Conservation (phyloP, 2,797 vertebrate genomes). For the Malurus leucopterus region DNA sequence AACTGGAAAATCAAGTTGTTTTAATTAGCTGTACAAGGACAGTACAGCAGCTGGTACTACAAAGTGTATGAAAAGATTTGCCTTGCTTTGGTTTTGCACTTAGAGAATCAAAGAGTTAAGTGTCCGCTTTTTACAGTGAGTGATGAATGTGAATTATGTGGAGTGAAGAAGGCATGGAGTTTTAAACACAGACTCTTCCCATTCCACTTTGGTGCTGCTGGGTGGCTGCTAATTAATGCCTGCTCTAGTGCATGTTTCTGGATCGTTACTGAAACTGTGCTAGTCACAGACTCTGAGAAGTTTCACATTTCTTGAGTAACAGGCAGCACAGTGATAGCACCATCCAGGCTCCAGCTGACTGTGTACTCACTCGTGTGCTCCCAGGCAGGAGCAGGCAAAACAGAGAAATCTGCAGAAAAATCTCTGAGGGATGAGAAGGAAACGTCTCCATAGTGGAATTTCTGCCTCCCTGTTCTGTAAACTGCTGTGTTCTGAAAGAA, state of each 20-base stretch:
- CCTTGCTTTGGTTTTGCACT: not conserved
- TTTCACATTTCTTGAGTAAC: constrained; percentile 31
- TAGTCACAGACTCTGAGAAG: constrained; percentile 38
- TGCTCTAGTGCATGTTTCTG: constrained; percentile 27
- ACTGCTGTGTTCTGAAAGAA: not conserved
- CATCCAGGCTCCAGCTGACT: not conserved
- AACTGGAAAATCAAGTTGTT: constrained; percentile 28
- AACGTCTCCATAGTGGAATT: not conserved
- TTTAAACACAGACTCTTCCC: constrained; percentile 32
- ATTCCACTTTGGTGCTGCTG: not conserved
- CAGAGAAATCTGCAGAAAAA: not conserved
- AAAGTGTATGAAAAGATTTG: constrained; percentile 10
- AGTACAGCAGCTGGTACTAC: not conserved
- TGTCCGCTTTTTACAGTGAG: not conserved
- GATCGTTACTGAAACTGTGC: constrained; percentile 14
- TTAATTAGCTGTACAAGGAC: constrained; percentile 31
- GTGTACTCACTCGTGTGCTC: not conserved
- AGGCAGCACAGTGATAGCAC: not conserved
- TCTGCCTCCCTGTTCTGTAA: not conserved
- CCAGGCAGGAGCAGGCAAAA: not conserved
- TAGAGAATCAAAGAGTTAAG: constrained; percentile 8
- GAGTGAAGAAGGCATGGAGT: not conserved
- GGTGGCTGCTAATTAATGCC: constrained; percentile 39
- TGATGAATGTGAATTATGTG: not conserved
- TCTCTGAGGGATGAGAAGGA: not conserved